Percentiles rank a stretch among this genome's conserved stretches.
Conservation (phyloP, 2,888 invertebrate species). For the Strigamia crassipes region DNA sequence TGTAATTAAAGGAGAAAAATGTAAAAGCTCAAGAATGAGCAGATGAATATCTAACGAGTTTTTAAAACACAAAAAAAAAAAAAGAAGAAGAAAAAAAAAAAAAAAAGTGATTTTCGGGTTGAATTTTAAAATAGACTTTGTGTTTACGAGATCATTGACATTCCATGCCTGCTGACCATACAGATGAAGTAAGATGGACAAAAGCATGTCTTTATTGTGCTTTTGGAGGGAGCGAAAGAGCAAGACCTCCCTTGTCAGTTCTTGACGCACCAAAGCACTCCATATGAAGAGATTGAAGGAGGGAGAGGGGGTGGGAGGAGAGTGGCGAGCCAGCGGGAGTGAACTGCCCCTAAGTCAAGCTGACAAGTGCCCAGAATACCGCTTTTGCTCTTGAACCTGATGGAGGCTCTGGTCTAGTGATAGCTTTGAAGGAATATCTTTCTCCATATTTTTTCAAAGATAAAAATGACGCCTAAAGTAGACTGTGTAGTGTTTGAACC, state of each 20-base stretch:
- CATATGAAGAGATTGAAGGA: conserved; percentile 28
- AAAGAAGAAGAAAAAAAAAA: too few relatives aligned
- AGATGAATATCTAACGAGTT: not conserved
- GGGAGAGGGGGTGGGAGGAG: not conserved
- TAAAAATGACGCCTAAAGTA: conserved; percentile 10
- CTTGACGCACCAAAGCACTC: conserved; percentile 29
- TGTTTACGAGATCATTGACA: not conserved
- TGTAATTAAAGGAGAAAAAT: conserved; percentile 2
- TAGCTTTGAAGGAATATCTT: conserved; percentile 28
- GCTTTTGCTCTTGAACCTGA: not conserved
- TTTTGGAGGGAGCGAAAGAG: conserved; percentile 7
- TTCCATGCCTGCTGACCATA: not conserved
- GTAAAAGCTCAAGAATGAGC: not conserved
- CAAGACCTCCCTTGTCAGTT: conserved; percentile 12
- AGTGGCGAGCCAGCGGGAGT: conserved; percentile 28
- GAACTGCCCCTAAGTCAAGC: conserved; percentile 17
- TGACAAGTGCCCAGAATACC: conserved; percentile 15
- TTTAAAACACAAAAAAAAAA: not conserved
- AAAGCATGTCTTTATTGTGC: conserved; percentile 18
- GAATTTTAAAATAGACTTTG: not conserved
- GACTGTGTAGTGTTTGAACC: not conserved
- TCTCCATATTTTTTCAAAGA: not conserved
- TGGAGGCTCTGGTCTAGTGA: conserved; percentile 2
- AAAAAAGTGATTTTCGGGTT: not conserved
- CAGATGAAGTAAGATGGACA: conserved; percentile 23